A percentile compares a stretch with the other conserved stretches of the same genome.
Evolutionary conservation across 2,888 invertebrate genomes (phyloP).

Genomic region (Ennomos erosarius): DNA sequence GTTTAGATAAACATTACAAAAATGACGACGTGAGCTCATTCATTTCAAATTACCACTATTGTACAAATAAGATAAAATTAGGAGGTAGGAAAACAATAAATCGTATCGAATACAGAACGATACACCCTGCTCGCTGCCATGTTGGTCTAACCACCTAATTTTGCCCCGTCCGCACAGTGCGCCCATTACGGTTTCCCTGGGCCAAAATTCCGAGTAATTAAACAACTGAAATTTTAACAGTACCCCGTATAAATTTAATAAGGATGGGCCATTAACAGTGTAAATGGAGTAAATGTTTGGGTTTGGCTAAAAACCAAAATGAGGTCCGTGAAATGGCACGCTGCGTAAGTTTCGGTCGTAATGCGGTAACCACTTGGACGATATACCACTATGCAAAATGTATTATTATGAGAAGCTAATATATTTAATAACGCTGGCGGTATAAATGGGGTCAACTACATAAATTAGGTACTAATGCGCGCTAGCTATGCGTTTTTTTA

Average conservation of each 20-base stretch:
- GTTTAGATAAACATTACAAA: conserved; percentile 1
- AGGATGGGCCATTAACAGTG: conserved; percentile 77
- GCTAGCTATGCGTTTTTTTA: conserved; percentile 14
- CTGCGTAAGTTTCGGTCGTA: conserved; percentile 57
- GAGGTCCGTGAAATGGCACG: conserved; percentile 58
- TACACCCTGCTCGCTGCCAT: conserved; percentile 45
- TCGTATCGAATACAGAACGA: conserved; percentile 53
- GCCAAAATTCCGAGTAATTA: conserved; percentile 79
- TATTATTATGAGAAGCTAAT: conserved; percentile 15
- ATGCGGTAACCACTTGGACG: conserved; percentile 41
- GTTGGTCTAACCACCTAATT: conserved; percentile 66
- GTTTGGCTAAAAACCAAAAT: conserved; percentile 82
- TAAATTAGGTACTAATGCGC: conserved; percentile 19
- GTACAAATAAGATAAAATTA: background rate
- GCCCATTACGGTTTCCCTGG: conserved; percentile 71
- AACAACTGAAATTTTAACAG: conserved; percentile 82
- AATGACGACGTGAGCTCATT: too few species aligned
- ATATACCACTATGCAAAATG: conserved; percentile 19
- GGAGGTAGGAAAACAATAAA: conserved; percentile 39
- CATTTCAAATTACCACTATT: too few species aligned
- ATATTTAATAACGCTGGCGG: conserved; percentile 10
- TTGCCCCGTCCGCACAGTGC: conserved; percentile 59
- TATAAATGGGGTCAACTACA: conserved; percentile 13
- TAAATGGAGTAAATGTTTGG: conserved; percentile 75
- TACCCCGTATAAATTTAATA: conserved; percentile 82